Evolutionary conservation across 2,113 vertebrate genomes (phyloP).

Genomic region (Chaetorhynchus papuensis): DNA sequence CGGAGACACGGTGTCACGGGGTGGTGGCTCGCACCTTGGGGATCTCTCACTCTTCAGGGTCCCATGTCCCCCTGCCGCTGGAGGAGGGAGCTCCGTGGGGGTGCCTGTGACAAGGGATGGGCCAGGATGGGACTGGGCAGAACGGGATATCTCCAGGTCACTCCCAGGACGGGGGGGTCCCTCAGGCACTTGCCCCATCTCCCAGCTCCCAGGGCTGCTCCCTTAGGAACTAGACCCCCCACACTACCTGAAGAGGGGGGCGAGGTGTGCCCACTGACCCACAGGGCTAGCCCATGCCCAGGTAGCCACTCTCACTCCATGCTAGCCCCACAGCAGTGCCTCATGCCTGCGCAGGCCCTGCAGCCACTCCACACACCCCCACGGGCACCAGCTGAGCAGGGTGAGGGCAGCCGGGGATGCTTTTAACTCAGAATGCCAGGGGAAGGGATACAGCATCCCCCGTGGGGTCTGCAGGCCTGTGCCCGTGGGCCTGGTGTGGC

Average conservation of each 20-base stretch:
- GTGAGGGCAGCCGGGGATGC: not conserved
- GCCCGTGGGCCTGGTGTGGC: not conserved
- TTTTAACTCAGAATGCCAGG: not conserved
- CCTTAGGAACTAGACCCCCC: not conserved
- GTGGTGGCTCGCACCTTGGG: not conserved
- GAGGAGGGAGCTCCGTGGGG: not conserved
- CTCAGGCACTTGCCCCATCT: not conserved
- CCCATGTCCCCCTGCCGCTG: not conserved
- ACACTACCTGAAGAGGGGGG: not conserved
- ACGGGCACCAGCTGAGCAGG: accelerated
- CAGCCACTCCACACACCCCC: not conserved
- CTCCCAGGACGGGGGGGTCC: not conserved
- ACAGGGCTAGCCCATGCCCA: not conserved
- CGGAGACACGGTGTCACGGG: not conserved
- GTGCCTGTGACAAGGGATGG: not conserved
- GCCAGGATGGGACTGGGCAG: not conserved
- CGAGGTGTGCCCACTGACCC: not conserved
- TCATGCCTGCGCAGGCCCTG: not conserved
- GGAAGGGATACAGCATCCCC: not conserved
- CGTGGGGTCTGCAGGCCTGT: not conserved
- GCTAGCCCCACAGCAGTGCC: not conserved
- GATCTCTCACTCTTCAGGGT: not conserved
- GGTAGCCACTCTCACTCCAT: not conserved
- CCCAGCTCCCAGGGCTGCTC: not conserved
- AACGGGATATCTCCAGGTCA: not conserved